These are phyloP conservation scores for Hemistola chrysoprasaria DNA, from an alignment of 2,888 invertebrate species.

Conservation along the genomic window DNA sequence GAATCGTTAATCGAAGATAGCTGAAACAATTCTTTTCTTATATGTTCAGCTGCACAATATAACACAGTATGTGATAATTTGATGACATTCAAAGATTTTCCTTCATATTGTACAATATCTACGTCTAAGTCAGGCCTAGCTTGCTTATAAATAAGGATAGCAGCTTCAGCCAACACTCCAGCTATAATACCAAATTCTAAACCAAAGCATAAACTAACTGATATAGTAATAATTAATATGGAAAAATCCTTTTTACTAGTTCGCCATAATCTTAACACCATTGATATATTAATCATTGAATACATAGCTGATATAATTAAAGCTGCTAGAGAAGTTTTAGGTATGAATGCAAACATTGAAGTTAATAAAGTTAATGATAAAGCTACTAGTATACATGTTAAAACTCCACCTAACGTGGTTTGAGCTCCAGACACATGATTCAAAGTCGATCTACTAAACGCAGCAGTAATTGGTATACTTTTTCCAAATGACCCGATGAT, in stretches of 20 bases:
- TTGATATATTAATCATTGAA: conserved; percentile 89
- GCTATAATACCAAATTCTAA: conserved; percentile 66
- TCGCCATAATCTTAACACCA: conserved; percentile 85
- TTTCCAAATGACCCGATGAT: conserved; percentile 90
- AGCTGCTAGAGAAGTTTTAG: conserved; percentile 92
- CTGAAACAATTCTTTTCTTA: conserved; percentile 35
- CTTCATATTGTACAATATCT: conserved; percentile 36
- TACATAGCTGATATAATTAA: conserved; percentile 96
- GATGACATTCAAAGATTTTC: conserved; percentile 45
- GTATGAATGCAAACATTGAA: conserved; percentile 91
- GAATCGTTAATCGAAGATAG: conserved; percentile 17
- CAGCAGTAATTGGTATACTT: conserved; percentile 94
- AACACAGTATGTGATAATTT: conserved; percentile 47
- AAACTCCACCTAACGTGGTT: conserved; percentile 91
- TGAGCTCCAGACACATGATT: conserved; percentile 95
- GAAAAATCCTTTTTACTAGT: conserved; percentile 84
- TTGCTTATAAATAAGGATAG: conserved; percentile 49
- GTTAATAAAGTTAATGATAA: conserved; percentile 91
- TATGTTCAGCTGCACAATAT: conserved; percentile 64
- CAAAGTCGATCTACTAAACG: conserved; percentile 92
- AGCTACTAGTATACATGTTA: conserved; percentile 87
- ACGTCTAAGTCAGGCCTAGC: conserved; percentile 53
- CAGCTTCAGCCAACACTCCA: conserved; percentile 56
- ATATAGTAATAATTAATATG: conserved; percentile 46
- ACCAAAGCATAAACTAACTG: conserved; percentile 49